Evolutionary conservation across 2,113 vertebrate genomes (phyloP).

Genomic region (Hippoglossus stenolepis): DNA sequence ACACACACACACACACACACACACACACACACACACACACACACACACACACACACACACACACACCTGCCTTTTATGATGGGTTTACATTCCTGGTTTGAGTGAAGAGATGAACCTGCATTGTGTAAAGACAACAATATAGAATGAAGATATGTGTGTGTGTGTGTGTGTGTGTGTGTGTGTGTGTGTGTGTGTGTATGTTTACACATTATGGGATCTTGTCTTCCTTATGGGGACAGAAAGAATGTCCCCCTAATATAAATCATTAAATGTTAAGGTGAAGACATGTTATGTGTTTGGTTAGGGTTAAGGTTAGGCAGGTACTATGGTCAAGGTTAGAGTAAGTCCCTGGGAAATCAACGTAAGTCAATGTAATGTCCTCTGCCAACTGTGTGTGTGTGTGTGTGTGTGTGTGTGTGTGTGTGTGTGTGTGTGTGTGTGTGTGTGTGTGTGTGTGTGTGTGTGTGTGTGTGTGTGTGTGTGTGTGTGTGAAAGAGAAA

Average conservation of each 20-base stretch:
- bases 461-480: conserved; percentile 14
- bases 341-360: no score
- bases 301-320: no score
- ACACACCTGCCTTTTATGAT: background rate
- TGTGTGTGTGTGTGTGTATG: no score
- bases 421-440: conserved; percentile 7
- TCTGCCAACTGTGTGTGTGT: background rate
- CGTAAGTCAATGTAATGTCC: no score
- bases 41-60: conserved; percentile 17
- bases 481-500: background rate
- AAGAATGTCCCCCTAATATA: no score
- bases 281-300: no score
- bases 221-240: no score
- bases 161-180: no score
- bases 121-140: background rate
- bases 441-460: conserved; percentile 8
- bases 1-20: conserved; percentile 14
- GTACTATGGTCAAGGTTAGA: no score
- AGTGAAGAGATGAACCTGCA: conserved; percentile 11
- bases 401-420: conserved; percentile 21
- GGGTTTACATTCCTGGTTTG: conserved; percentile 20
- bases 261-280: no score
- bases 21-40: background rate
- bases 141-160: conserved; percentile 2
- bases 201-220: no score